These are phyloP conservation scores for Catostomus latipinnis DNA, from an alignment of 2,797 vertebrate species.

Conservation along the genomic window DNA sequence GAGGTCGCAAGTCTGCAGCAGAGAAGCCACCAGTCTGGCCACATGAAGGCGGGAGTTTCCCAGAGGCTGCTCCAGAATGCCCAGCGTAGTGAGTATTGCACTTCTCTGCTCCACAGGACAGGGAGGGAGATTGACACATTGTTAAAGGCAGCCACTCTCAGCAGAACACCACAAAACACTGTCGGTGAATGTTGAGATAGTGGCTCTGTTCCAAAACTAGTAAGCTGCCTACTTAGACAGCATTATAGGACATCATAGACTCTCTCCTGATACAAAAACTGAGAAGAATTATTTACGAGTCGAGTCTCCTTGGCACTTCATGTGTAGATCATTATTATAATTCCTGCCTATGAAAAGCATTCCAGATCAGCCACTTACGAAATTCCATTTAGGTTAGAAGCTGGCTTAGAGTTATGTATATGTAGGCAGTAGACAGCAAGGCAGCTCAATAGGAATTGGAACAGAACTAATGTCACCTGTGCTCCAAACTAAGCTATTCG, in stretches of 20 bases:
- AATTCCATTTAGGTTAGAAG: too few species aligned
- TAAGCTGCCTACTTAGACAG: background rate
- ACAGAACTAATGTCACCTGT: too few species aligned
- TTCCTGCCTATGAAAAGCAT: too few species aligned
- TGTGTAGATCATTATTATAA: too few species aligned
- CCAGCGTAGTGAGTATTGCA: conserved; percentile 95
- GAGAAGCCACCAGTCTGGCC: conserved; percentile 89
- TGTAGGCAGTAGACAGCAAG: too few species aligned
- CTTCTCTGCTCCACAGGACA: conserved; percentile 77
- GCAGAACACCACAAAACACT: background rate
- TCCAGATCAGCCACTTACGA: too few species aligned
- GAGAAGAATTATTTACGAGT: too few species aligned
- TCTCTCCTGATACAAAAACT: too few species aligned
- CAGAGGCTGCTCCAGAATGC: conserved; percentile 93
- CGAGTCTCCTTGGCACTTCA: too few species aligned
- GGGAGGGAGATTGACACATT: background rate
- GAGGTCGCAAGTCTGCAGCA: conserved; percentile 89
- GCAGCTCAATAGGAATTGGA: too few species aligned
- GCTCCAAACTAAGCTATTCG: too few species aligned
- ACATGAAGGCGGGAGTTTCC: conserved; percentile 94
- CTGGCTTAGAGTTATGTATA: too few species aligned
- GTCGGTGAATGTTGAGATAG: background rate
- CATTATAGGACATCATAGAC: conserved; percentile 5
- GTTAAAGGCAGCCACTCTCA: conserved; percentile 1
- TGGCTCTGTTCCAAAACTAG: background rate